A percentile compares a stretch with the other conserved stretches of the same genome.
Evolutionary conservation across 2,797 vertebrate genomes (phyloP).

Genomic region (Crocodylus rhombifer): DNA sequence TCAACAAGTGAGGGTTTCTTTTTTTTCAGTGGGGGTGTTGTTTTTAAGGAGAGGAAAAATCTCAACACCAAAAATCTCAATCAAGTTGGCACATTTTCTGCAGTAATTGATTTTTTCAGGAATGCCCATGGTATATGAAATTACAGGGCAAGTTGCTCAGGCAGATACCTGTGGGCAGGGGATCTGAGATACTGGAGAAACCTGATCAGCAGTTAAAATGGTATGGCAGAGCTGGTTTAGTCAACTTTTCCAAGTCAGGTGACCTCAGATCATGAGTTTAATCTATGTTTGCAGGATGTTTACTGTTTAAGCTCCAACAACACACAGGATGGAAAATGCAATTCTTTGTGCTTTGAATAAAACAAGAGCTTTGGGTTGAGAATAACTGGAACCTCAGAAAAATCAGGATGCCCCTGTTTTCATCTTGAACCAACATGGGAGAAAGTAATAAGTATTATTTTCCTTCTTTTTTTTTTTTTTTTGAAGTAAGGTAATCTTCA

Average conservation of each 20-base stretch:
- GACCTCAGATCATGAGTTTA: background rate
- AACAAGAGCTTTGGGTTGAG: background rate
- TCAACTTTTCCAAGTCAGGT: background rate
- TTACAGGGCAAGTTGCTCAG: slow-evolving; percentile 13
- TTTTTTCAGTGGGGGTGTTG: background rate
- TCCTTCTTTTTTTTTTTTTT: background rate
- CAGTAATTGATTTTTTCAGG: slow-evolving; percentile 17
- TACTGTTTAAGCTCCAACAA: background rate
- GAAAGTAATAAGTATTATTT: background rate
- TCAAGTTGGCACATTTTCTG: background rate
- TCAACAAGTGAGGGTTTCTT: background rate
- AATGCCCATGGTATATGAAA: background rate
- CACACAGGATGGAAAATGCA: background rate
- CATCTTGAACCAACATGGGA: background rate
- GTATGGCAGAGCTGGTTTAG: rapidly evolving
- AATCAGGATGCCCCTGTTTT: background rate
- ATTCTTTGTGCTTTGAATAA: slow-evolving; percentile 6
- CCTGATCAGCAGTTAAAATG: background rate
- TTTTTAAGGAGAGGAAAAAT: background rate
- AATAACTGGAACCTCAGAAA: slow-evolving; percentile 13
- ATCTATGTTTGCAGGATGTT: background rate
- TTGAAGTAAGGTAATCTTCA: background rate
- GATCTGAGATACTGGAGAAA: background rate
- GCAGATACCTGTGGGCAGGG: background rate
- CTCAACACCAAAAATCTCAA: slow-evolving; percentile 21